Evolutionary conservation across 2,888 invertebrate species (phyloP), one percentile per base, ranked within the genome.

Genomic region (Hypsopygia costalis): DNA sequence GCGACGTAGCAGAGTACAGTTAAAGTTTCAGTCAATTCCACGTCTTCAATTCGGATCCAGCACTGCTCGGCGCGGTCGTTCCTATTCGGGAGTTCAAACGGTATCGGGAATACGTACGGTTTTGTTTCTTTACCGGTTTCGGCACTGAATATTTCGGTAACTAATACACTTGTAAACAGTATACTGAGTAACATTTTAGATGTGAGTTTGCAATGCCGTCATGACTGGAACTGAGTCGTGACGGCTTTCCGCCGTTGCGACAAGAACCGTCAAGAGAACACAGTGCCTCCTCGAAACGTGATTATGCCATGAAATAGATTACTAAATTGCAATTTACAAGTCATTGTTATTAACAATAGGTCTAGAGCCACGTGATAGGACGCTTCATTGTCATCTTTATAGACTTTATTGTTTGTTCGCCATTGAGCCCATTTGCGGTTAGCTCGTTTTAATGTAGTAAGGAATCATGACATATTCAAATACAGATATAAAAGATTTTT

Each of bases 11-110:
- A 88, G 52, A 70, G 79, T 1, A 81, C 45, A 0, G 74, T 47
- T 1, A 83, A 40, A 1, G 85, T 86, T 48, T 83, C 83, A n/a
- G 72, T 69, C 8, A 85, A 22, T 39, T 86, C 86, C 0, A 58
- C 53, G 49, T 86, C 87, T 53, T 88, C 86, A 12, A 88, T 72
- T 34, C 87, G 56, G 9, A 88, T 52, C 81, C 85, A 88, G 58
- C 87, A 88, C 46, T 88, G 87, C 0, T 80, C 66, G 1, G 87
- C 56, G 25, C 80, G 79, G 10, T 87, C 87, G 65, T 85, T 88
- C 4, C 87, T 70, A 49, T 58, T 68, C 8, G 87, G 87, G 38
- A 86, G 46, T 29, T 83, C 79, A 41, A 87, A 60, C 5, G 87
- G 87, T 40, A 87, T 54, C 1, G 86, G 85, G 12, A 83, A 62